A percentile compares a stretch with the other conserved stretches of the same genome.
Conservation (phyloP, 1,140 invertebrate genomes). For the Procambarus clarkii region DNA sequence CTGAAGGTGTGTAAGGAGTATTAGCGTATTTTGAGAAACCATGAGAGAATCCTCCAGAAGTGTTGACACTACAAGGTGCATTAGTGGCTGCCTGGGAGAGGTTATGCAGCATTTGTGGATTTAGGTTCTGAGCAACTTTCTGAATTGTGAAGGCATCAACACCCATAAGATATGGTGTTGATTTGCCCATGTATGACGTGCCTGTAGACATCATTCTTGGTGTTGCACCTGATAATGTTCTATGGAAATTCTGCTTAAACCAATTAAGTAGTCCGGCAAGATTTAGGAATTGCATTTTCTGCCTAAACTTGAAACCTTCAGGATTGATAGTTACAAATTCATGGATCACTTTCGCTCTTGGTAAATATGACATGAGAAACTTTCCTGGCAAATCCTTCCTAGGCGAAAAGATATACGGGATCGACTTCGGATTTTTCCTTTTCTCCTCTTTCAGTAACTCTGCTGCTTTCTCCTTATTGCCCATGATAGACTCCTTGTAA, state of each 20-base stretch:
- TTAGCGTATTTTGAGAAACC: constrained; percentile 68
- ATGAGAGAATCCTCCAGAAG: constrained; percentile 74
- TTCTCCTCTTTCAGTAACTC: constrained; percentile 91
- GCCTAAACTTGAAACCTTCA: constrained; percentile 74
- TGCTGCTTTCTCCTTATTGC: constrained; percentile 86
- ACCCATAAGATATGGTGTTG: constrained; percentile 73
- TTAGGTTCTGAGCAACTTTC: constrained; percentile 84
- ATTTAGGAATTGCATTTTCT: constrained; percentile 90
- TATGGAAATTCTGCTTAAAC: constrained; percentile 91
- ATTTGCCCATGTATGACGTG: constrained; percentile 81
- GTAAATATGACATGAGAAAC: constrained; percentile 95
- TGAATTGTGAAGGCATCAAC: constrained; percentile 75
- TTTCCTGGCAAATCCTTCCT: constrained; percentile 91
- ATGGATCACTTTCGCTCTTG: constrained; percentile 87
- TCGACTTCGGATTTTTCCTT: constrained; percentile 88
- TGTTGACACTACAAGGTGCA: constrained; percentile 73
- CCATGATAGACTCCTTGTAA: constrained; percentile 73
- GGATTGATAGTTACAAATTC: constrained; percentile 94
- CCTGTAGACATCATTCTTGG: constrained; percentile 81
- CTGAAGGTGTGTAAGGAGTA: constrained; percentile 89
- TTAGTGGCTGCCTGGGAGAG: constrained; percentile 79
- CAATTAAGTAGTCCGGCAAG: constrained; percentile 79
- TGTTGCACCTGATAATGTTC: constrained; percentile 88
- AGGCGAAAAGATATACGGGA: constrained; percentile 90
- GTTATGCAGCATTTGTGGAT: constrained; percentile 84